Conservation (phyloP, 1,140 invertebrate species). For the Atta cephalotes region DNA sequence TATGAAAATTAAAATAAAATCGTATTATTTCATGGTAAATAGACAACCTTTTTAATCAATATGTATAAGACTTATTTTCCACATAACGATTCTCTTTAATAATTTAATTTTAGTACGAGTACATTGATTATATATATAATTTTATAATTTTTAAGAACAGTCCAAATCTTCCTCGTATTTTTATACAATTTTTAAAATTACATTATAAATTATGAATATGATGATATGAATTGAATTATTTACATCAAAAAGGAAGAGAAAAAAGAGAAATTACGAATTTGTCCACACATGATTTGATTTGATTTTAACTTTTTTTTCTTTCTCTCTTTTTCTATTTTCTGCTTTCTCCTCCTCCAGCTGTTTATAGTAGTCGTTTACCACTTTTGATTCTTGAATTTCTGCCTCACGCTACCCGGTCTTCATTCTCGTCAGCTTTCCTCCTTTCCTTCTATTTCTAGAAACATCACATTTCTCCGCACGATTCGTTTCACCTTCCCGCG, state of each 20-base stretch:
- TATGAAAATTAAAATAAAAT: not conserved
- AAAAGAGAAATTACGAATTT: not conserved
- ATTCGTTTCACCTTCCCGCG: conserved; percentile 40
- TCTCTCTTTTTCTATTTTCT: not conserved
- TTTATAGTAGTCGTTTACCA: conserved; percentile 44
- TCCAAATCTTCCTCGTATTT: not conserved
- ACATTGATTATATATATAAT: not conserved
- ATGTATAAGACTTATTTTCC: not conserved
- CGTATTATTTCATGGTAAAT: not conserved
- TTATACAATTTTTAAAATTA: not conserved
- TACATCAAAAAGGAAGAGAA: not conserved
- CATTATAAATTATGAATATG: not conserved
- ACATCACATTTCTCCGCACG: conserved; percentile 41
- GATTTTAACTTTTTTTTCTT: not conserved
- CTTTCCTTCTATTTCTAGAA: conserved; percentile 38
- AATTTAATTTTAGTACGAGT: not conserved
- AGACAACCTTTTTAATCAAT: not conserved
- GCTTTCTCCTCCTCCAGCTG: not conserved
- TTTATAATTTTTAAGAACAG: not conserved
- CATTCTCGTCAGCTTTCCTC: conserved; percentile 40
- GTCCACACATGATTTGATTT: not conserved
- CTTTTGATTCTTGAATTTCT: conserved; percentile 42
- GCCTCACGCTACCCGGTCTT: conserved; percentile 24
- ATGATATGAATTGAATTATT: conserved; percentile 5
- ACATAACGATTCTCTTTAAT: not conserved